Conservation (phyloP, 2,113 vertebrate species). For the Tragelaphus scriptus region DNA sequence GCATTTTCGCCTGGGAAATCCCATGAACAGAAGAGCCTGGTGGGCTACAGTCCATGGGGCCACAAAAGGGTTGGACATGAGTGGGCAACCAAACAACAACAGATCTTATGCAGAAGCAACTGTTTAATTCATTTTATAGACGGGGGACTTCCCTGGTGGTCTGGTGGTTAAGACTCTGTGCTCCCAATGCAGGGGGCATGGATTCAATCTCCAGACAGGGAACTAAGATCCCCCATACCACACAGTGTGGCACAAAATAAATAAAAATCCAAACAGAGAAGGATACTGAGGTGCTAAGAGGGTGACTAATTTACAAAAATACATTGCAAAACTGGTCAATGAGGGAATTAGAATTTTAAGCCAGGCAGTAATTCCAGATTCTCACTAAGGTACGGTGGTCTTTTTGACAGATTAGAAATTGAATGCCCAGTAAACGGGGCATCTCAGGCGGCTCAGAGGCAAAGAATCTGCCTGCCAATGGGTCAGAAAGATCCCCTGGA, state of each 20-base stretch:
- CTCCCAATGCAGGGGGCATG: neutral
- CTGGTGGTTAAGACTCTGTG: neutral
- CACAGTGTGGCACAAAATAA: neutral
- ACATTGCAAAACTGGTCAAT: neutral
- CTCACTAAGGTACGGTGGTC: neutral
- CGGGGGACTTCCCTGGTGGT: neutral
- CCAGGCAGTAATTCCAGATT: neutral
- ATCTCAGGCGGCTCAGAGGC: neutral
- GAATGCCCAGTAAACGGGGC: neutral
- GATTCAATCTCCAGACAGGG: neutral
- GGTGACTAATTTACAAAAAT: neutral
- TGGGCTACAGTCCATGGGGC: neutral
- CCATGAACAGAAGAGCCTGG: neutral
- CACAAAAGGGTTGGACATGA: neutral
- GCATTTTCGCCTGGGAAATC: neutral
- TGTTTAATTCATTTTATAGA: neutral
- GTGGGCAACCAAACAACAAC: neutral
- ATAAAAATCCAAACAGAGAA: neutral
- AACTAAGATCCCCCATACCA: neutral
- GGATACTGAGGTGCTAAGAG: neutral
- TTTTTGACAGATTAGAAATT: neutral
- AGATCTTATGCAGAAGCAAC: neutral
- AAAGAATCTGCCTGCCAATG: neutral
- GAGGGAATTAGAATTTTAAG: neutral
- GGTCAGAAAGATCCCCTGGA: neutral